Evolutionary conservation across 2,113 vertebrate genomes (phyloP), one percentile per base, ranked within the genome.

Genomic region (Oophaga pumilio): DNA sequence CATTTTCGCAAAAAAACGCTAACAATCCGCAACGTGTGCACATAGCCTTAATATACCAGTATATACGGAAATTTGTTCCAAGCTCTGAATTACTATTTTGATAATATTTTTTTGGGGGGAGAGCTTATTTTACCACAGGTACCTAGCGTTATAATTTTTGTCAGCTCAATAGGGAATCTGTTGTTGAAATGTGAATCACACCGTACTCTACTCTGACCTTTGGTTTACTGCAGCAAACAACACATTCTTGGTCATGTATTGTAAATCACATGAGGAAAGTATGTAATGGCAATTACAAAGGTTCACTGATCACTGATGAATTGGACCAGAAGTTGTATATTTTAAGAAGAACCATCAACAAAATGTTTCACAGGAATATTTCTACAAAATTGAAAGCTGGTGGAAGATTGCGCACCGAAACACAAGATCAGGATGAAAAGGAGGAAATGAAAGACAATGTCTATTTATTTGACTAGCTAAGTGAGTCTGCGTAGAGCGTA

Each of bases 381-480:
- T 88, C 87, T 77, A 62, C 60, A 53, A 76, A 77, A 64, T 88
- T 88, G 50, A 88, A 84, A 88, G 71, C 81, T n/a, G 71, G 49
- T 84, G 81, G 80, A 84, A 43, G 24, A 84, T 83, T 77, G 66
- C 68, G 57, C 57, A 68, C 69, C 84, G 73, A 84, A 88, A 88
- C 74, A 84, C n/a, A 59, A 88, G 87, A 66, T 84, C 59, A 68
- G 73, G 81, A 77, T 84, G 81, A 88, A 88, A 88, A 84, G 64
- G 73, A 73, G 81, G 71, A 88, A 88, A 88, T 88, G 56, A 84
- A 76, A 66, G 73, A 88, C 81, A 84, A 66, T 84, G 64, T 88
- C 71, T 88, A 88, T 88, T 88, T 88, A 88, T 88, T 88, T 84
- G 81, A 43, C 57, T 77, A 77, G 87, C 50, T 87, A 76, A 88